A percentile compares a stretch with the other conserved stretches of the same genome.
Conservation (phyloP, 2,797 vertebrate genomes). For the Selene dorsalis region DNA sequence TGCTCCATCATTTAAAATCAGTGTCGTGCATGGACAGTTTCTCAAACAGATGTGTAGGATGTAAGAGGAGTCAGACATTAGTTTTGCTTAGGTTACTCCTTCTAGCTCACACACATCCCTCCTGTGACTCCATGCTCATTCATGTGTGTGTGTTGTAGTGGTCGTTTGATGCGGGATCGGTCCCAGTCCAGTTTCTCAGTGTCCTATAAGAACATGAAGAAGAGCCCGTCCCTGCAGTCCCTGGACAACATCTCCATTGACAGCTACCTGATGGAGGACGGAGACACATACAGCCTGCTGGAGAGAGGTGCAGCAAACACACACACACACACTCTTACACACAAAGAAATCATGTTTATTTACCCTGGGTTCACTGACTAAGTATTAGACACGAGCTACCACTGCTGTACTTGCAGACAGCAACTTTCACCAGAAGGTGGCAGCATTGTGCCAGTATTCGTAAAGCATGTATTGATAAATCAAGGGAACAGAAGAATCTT, state of each 20-base stretch:
- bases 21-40: background rate
- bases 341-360: background rate
- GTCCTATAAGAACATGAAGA: conserved; percentile 95
- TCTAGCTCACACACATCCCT: background rate
- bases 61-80: background rate
- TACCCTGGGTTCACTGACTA: background rate
- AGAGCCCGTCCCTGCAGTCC: conserved; percentile 94
- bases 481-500: background rate
- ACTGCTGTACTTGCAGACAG: background rate
- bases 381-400: background rate
- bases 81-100: background rate
- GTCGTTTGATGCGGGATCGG: conserved; percentile 91
- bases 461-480: background rate
- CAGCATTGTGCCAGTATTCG: conserved; percentile 46
- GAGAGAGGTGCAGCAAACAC: conserved; percentile 87
- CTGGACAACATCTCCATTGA: conserved; percentile 96
- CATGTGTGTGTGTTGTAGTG: conserved; percentile 80
- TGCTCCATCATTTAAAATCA: conserved; percentile 2
- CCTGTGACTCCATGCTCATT: background rate
- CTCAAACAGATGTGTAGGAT: background rate
- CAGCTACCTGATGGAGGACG: conserved; percentile 93
- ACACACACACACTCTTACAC: conserved; percentile 5
- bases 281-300: conserved; percentile 90
- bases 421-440: conserved; percentile 69
- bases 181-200: conserved; percentile 90